Conservation (phyloP, 35 echinoderm and acorn worm species). For the Stichopus chloronotus region DNA sequence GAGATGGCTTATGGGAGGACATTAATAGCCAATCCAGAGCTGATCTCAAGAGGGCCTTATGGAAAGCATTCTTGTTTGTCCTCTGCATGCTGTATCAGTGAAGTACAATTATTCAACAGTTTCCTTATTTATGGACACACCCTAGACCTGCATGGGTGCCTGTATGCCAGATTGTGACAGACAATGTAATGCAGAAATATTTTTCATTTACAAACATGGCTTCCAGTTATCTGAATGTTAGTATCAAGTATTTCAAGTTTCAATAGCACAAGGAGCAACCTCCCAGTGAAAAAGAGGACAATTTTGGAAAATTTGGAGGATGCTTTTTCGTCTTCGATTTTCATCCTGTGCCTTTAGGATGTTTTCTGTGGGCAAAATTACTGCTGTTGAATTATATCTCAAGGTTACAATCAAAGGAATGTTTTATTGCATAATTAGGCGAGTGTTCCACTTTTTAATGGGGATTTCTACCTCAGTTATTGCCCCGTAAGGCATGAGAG, state of each 20-base stretch:
- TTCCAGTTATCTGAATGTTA: not conserved
- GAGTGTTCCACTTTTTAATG: too few species aligned
- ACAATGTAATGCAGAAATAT: not conserved
- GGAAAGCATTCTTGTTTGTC: not conserved
- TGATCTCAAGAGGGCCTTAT: not conserved
- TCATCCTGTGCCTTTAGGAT: too few species aligned
- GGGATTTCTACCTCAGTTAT: too few species aligned
- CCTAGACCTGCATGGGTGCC: not conserved
- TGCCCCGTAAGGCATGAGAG: too few species aligned
- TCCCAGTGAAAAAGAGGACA: too few species aligned
- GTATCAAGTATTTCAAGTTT: not conserved
- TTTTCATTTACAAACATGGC: conserved; percentile 3
- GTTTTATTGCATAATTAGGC: too few species aligned
- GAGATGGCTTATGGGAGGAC: not conserved
- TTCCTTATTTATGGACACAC: conserved; percentile 13
- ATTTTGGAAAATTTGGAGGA: too few species aligned
- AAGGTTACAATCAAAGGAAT: too few species aligned
- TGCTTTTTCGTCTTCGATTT: too few species aligned
- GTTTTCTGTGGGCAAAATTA: too few species aligned
- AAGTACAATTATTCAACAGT: conserved; percentile 6
- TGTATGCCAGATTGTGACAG: not conserved
- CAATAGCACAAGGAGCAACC: not conserved
- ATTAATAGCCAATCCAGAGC: not conserved
- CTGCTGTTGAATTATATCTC: too few species aligned
- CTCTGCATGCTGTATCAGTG: conserved; percentile 1